These are phyloP conservation scores for Mustela nigripes DNA, from an alignment of 2,113 vertebrate genomes.

Conservation along the genomic window DNA sequence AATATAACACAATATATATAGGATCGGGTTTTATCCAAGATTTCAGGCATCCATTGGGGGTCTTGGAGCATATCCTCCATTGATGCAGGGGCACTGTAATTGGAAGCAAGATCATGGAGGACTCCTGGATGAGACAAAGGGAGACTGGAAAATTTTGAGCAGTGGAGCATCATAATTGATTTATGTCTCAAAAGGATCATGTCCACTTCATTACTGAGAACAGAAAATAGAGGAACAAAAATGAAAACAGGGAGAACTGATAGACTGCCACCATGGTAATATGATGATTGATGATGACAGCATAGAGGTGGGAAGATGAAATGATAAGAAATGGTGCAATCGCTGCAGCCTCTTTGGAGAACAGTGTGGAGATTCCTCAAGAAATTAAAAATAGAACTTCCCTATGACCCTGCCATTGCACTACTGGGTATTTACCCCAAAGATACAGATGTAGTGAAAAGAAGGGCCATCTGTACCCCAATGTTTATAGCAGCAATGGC, in stretches of 20 bases:
- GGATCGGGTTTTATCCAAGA: not conserved
- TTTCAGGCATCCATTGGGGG: not conserved
- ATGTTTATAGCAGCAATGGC: no score
- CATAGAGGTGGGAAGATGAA: fast-evolving
- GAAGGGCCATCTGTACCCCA: no score
- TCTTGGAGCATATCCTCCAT: not conserved
- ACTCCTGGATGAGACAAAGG: not conserved
- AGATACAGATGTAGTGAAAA: no score
- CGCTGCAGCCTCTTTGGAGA: no score
- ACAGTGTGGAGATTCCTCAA: no score
- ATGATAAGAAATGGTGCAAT: not conserved
- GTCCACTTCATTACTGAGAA: not conserved
- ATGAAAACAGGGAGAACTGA: not conserved
- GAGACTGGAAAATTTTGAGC: not conserved
- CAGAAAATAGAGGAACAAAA: not conserved
- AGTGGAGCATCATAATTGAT: not conserved
- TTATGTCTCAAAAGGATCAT: not conserved
- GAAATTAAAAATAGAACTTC: no score
- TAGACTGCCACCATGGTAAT: not conserved
- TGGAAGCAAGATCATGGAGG: no score
- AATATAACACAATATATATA: not conserved
- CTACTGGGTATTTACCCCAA: no score
- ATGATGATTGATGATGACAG: not conserved
- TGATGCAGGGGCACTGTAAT: not conserved
- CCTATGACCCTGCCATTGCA: no score